These are phyloP conservation scores for Aromia moschata DNA, from an alignment of 2,888 invertebrate species.

Conservation along the genomic window DNA sequence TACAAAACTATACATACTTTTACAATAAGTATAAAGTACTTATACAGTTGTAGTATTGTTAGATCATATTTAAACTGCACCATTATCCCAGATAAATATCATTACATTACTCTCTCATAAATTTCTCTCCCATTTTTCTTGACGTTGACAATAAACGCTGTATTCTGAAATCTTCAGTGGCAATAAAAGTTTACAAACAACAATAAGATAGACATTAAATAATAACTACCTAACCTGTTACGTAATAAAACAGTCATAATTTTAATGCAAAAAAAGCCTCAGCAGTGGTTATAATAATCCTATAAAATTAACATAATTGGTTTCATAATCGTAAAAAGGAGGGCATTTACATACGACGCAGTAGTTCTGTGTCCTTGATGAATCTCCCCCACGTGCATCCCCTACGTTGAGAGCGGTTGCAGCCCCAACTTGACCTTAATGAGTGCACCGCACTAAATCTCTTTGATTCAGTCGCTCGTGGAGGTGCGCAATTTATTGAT, in stretches of 20 bases:
- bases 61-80: too few species aligned
- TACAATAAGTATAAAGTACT: too few species aligned
- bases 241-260: background rate
- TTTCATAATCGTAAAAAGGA: constrained; percentile 6
- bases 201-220: too few species aligned
- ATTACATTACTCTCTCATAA: too few species aligned
- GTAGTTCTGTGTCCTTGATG: constrained; percentile 33
- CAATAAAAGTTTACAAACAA: background rate
- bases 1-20: too few species aligned
- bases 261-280: background rate
- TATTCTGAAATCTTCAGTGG: too few species aligned
- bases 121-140: too few species aligned
- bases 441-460: constrained; percentile 34
- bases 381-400: constrained; percentile 35
- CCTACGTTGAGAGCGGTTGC: constrained; percentile 31
- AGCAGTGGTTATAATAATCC: constrained; percentile 35
- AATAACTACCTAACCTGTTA: too few species aligned
- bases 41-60: too few species aligned
- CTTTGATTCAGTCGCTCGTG: constrained; percentile 10
- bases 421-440: constrained; percentile 40
- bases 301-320: constrained; percentile 30
- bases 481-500: constrained; percentile 18
- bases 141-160: too few species aligned
- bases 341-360: constrained; percentile 24
- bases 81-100: too few species aligned